Percentiles rank a stretch among this genome's conserved stretches.
phyloP scores from a whole-genome alignment of 2,797 vertebrate species.

The Phalanger gymnotis region DNA sequence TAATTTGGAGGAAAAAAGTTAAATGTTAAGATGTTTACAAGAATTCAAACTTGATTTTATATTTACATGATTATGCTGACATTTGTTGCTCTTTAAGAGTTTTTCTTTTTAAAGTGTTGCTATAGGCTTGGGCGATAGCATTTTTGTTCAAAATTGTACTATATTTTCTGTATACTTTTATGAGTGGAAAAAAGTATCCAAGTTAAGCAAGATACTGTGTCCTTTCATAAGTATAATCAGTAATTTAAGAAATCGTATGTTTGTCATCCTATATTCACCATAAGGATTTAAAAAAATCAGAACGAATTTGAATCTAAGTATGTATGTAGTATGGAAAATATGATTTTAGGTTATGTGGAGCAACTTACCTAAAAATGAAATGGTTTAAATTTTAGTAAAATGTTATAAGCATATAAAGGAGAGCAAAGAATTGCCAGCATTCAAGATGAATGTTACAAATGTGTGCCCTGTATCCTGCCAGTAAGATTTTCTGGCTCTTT shows the following conservation, averaged over 20 bases:
- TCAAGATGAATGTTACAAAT: slow-evolving; percentile 37
- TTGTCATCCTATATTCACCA: not conserved
- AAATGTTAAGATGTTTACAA: slow-evolving; percentile 8
- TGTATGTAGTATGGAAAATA: slow-evolving; percentile 25
- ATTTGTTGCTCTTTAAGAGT: not conserved
- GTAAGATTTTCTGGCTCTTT: slow-evolving; percentile 46
- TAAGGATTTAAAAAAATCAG: not conserved
- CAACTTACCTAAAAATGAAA: slow-evolving; percentile 49
- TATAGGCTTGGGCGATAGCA: slow-evolving; percentile 18
- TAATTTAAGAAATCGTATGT: slow-evolving; percentile 4
- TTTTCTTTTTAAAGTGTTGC: slow-evolving; percentile 27
- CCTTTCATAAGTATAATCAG: not conserved
- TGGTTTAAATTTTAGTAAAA: slow-evolving; percentile 45
- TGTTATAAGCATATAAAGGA: slow-evolving; percentile 4
- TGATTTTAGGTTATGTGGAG: slow-evolving; percentile 40
- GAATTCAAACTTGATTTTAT: not conserved
- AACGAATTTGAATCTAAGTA: slow-evolving; percentile 40
- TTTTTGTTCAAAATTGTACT: slow-evolving; percentile 37
- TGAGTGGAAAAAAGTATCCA: slow-evolving; percentile 25
- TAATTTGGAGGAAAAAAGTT: slow-evolving; percentile 38
- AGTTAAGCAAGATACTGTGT: not conserved
- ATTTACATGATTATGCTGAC: not conserved
- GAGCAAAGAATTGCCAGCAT: slow-evolving; percentile 30
- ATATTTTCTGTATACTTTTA: slow-evolving; percentile 20
- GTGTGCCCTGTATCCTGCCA: slow-evolving; percentile 25